Percentiles rank a stretch among this genome's conserved stretches.
Evolutionary conservation across 35 echinoderm and acorn worm species (phyloP).

Genomic region (Eucidaris tribuloides): DNA sequence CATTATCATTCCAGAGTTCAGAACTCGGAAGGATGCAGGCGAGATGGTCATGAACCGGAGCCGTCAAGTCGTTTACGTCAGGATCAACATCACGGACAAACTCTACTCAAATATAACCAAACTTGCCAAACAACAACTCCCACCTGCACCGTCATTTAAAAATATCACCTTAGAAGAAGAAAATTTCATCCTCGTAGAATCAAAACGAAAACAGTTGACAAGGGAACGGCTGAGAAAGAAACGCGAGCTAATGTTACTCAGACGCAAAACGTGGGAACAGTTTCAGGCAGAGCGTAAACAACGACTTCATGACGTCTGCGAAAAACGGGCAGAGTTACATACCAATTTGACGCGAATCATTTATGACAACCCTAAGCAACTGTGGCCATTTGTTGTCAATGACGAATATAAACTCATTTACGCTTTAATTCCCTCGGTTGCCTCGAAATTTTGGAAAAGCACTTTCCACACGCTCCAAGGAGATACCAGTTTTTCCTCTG

Average conservation of each 20-base stretch:
- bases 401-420: slow-evolving; percentile 41
- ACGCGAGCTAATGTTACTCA: background rate
- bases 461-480: slow-evolving; percentile 23
- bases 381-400: background rate
- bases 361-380: background rate
- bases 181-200: background rate
- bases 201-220: background rate
- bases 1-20: no score
- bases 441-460: slow-evolving; percentile 55
- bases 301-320: background rate
- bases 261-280: background rate
- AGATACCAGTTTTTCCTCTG: background rate
- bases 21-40: no score
- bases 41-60: no score
- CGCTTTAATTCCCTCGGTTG: slow-evolving; percentile 40
- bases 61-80: no score
- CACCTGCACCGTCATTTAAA: no score
- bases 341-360: background rate
- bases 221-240: background rate
- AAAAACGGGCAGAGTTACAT: background rate
- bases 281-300: background rate
- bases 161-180: slow-evolving; percentile 7
- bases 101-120: no score
- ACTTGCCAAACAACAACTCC: no score
- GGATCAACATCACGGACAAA: no score